Evolutionary conservation across 2,797 vertebrate species (phyloP).

Genomic region (Morelia viridis): DNA sequence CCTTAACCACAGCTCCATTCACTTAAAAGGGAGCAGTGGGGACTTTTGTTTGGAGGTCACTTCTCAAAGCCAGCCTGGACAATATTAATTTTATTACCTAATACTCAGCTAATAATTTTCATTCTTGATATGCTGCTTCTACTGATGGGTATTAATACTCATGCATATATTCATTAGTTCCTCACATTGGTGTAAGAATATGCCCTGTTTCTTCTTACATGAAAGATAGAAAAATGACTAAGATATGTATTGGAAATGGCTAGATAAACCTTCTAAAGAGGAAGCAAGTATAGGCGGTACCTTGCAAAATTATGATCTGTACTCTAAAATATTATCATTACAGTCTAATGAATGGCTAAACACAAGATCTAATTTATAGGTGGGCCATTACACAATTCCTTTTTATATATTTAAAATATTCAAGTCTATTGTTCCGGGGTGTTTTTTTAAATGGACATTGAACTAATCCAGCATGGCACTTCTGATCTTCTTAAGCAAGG

Average conservation of each 20-base stretch:
- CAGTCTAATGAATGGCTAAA: neutral
- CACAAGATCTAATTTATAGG: neutral
- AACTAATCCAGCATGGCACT: neutral
- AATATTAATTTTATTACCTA: neutral
- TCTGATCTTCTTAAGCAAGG: neutral
- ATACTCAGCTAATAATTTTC: neutral
- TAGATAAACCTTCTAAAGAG: neutral
- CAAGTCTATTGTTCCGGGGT: neutral
- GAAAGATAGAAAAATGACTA: neutral
- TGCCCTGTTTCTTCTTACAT: neutral
- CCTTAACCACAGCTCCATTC: neutral
- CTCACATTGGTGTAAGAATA: neutral
- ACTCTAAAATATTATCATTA: neutral
- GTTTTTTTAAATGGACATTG: neutral
- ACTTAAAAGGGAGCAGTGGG: neutral
- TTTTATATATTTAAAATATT: neutral
- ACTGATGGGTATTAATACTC: too few species aligned
- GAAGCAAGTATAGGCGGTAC: neutral
- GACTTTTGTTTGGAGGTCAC: neutral
- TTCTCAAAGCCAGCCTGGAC: neutral
- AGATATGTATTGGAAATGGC: neutral
- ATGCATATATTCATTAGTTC: too few species aligned
- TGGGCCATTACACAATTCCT: neutral
- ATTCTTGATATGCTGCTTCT: neutral
- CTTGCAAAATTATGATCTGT: neutral